These are phyloP conservation scores for Antitype chi DNA, from an alignment of 2,888 invertebrate genomes.

Conservation along the genomic window DNA sequence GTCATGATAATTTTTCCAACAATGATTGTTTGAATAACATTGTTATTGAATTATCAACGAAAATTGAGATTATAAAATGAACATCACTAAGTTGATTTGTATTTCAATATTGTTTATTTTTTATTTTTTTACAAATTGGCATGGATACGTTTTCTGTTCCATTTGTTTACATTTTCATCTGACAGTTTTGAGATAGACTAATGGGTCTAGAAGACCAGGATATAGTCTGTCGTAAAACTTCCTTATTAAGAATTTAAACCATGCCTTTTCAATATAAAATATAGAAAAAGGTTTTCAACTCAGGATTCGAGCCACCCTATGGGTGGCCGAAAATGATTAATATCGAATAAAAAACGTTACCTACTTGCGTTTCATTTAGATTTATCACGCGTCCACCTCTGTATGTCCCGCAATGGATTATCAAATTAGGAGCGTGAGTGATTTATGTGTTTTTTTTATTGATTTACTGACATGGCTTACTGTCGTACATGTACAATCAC, in stretches of 20 bases:
- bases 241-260: background rate
- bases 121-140: too few species aligned
- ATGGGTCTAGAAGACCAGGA: too few species aligned
- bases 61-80: too few species aligned
- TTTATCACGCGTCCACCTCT: slow-evolving; percentile 32
- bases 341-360: slow-evolving; percentile 46
- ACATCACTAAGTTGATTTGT: too few species aligned
- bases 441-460: slow-evolving; percentile 32
- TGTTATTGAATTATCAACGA: too few species aligned
- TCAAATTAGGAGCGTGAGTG: slow-evolving; percentile 39
- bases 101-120: too few species aligned
- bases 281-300: slow-evolving; percentile 7
- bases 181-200: too few species aligned
- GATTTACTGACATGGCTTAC: background rate
- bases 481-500: background rate
- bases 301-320: background rate
- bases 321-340: slow-evolving; percentile 51
- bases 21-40: too few species aligned
- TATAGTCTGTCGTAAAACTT: too few species aligned
- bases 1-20: too few species aligned
- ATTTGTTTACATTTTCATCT: too few species aligned
- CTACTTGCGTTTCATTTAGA: slow-evolving; percentile 19
- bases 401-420: slow-evolving; percentile 26
- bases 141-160: too few species aligned
- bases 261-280: slow-evolving; percentile 1